Evolutionary conservation across 2,113 vertebrate species (phyloP).

Genomic region (Tichodroma muraria): DNA sequence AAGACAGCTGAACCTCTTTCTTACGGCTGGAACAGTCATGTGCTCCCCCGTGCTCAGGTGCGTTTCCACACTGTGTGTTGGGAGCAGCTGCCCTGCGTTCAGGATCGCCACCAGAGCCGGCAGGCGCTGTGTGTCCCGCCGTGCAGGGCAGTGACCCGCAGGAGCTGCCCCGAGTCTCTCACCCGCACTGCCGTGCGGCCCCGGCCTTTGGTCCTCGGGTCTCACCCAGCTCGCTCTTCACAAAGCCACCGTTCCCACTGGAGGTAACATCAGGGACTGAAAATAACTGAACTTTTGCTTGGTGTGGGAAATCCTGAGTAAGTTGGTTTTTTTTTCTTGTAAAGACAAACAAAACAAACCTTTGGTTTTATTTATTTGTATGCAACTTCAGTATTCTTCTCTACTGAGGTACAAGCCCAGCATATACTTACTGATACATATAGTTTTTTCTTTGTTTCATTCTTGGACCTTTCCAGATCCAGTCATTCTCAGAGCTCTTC

Average conservation of each 20-base stretch:
- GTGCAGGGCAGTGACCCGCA: rapidly evolving
- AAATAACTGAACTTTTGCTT: not conserved
- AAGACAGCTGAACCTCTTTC: not conserved
- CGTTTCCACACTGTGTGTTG: rapidly evolving
- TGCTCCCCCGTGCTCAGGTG: rapidly evolving
- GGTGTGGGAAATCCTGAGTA: not conserved
- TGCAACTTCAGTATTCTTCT: not conserved
- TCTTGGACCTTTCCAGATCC: not conserved
- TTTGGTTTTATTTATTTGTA: not conserved
- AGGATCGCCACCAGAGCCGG: rapidly evolving
- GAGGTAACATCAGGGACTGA: not conserved
- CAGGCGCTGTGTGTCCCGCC: not conserved
- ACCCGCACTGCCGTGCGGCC: rapidly evolving
- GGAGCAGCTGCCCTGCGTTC: not conserved
- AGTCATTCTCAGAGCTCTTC: not conserved
- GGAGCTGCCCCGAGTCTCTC: not conserved
- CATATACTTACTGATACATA: not conserved
- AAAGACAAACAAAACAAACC: not conserved
- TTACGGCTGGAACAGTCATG: rapidly evolving
- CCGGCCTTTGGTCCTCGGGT: not conserved
- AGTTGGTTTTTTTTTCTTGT: not conserved
- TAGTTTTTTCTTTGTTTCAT: not conserved
- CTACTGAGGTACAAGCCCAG: not conserved
- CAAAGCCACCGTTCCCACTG: not conserved
- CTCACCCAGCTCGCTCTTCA: not conserved